phyloP scores from a whole-genome alignment of 2,797 vertebrate genomes.

The Eulemur albifrons region DNA sequence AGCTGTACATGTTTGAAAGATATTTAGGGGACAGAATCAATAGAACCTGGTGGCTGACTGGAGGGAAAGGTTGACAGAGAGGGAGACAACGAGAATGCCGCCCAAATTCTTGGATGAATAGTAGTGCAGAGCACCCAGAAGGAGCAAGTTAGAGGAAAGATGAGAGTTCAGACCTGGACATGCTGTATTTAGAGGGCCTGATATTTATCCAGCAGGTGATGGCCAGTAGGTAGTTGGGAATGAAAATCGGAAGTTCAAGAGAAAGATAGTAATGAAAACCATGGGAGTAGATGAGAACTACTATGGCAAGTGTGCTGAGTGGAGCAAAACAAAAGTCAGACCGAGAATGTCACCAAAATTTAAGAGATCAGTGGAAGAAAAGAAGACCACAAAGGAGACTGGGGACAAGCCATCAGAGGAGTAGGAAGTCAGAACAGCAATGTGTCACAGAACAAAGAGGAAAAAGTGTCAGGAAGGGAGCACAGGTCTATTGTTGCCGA shows the following conservation, averaged over 20 bases:
- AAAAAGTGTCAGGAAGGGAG: neutral
- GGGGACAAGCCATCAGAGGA: neutral
- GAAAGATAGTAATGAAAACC: neutral
- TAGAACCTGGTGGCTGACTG: neutral
- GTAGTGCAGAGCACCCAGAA: neutral
- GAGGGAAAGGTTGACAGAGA: neutral
- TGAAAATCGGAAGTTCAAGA: neutral
- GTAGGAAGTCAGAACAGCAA: neutral
- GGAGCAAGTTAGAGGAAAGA: neutral
- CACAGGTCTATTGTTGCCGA: neutral
- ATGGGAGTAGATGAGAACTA: neutral
- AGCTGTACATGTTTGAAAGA: neutral
- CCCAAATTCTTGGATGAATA: neutral
- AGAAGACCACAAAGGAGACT: neutral
- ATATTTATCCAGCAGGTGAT: neutral
- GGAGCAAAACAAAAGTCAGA: neutral
- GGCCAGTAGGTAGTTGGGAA: neutral
- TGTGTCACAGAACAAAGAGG: neutral
- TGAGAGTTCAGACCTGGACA: neutral
- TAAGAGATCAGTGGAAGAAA: neutral
- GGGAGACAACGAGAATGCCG: neutral
- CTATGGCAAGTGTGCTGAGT: neutral
- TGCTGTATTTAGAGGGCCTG: neutral
- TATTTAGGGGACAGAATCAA: neutral
- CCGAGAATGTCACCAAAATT: neutral